phyloP scores from a whole-genome alignment of 2,113 vertebrate species.

The rat (Rattus norvegicus) region GRCr8 NC_086036.1:17347001-17347500 shows the following conservation, averaged over 20 bases:
- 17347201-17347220: not conserved
- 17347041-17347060: slow-evolving; percentile 54
- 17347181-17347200: not conserved
- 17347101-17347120: slow-evolving; percentile 26
- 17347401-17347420: not conserved
- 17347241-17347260: not conserved
- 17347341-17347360: not conserved
- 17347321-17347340: not conserved
- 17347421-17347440: not conserved
- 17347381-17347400: not conserved
- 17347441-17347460: not conserved
- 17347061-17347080: slow-evolving; percentile 50
- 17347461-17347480: too few relatives aligned
- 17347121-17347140: slow-evolving; percentile 37
- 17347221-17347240: not conserved
- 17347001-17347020: slow-evolving; percentile 41
- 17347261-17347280: not conserved
- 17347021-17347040: slow-evolving; percentile 6
- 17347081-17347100: not conserved
- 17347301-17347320: not conserved
- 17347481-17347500: not conserved
- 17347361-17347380: not conserved
- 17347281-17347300: not conserved
- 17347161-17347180: not conserved
- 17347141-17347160: not conserved